A percentile compares a stretch with the other conserved stretches of the same genome.
Evolutionary conservation across 92 coral and sea anemone genomes (phyloP).

Genomic region (Epizoanthus rinbou): DNA sequence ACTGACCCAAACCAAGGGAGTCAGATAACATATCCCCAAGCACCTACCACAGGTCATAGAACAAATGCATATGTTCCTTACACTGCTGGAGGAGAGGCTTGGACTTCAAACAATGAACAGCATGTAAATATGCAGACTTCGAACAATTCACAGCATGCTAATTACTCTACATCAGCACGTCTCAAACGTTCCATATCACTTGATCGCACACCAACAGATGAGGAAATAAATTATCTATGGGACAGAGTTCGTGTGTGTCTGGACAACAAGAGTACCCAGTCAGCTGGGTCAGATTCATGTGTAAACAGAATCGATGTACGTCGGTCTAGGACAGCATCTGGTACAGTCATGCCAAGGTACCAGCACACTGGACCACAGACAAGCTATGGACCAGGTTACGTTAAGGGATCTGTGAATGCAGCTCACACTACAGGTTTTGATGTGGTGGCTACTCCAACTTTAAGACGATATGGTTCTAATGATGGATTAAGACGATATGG

Average conservation of each 20-base stretch:
- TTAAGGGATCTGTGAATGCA: constrained; percentile 2
- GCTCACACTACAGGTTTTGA: neutral
- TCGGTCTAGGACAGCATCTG: constrained; percentile 74
- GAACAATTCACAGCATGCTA: neutral
- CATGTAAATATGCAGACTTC: neutral
- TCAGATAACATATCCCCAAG: no score
- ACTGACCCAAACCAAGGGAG: no score
- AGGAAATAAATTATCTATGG: constrained; percentile 89
- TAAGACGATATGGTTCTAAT: constrained; percentile 80
- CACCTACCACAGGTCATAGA: no score
- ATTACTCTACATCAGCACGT: constrained; percentile 39
- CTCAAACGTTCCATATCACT: constrained; percentile 61
- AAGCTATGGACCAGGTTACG: neutral
- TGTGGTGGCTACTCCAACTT: constrained; percentile 12
- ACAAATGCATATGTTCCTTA: no score
- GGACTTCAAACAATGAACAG: no score
- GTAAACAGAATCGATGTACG: constrained; percentile 87
- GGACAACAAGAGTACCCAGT: constrained; percentile 72
- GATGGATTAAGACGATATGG: constrained; percentile 82
- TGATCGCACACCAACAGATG: constrained; percentile 92
- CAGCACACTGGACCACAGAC: neutral
- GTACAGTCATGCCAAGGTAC: constrained; percentile 48
- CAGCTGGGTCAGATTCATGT: constrained; percentile 96
- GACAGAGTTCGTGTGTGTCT: constrained; percentile 88
- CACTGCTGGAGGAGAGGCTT: no score